Evolutionary conservation across 2,888 invertebrate species (phyloP), one percentile per base, ranked within the genome.

Genomic region (Taphrorychus bicolor): DNA sequence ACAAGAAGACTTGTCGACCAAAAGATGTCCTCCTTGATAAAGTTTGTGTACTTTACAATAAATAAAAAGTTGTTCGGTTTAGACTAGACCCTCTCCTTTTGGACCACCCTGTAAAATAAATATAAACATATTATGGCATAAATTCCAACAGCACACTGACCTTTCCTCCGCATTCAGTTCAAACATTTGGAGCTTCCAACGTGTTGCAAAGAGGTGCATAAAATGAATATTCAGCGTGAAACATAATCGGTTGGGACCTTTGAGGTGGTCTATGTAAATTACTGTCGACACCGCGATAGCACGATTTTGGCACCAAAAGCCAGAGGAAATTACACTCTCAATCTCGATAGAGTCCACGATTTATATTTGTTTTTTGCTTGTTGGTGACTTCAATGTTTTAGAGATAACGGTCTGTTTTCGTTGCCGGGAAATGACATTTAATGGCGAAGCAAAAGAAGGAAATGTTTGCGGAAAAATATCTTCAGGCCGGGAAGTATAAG

Each of bases 291-390:
- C 18, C 52, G 5, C 17, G 52, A 52, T 52, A 52, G 19, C 52
- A 7, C 3, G 9, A 19, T 19, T 18, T 52, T 5, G 52, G 52
- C 22, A n/a, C 19, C 19, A 21, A n/a, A 21, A 21, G 21, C 19
- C 52, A 18, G 32, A 32, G 52, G 52, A 52, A 52, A 52, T 52
- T 52, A 11, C 21, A 52, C 19, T 52, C 21, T 52, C 22, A 52
- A 22, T 22, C 22, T 22, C 22, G 22, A 7, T 21, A 14, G 21
- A 18, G 7, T 9, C 52, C 18, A 3, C 22, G 19, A n/a, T 21
- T n/a, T 52, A n/a, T 21, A 21, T 52, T 52, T 52, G 52, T 22
- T 18, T 52, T 52, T 9, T 11, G 7, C 19, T 32, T 32, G 7
- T 32, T 7, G 32, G 1, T 32, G 32, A 9, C 32, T 32, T 32